A percentile compares a stretch with the other conserved stretches of the same genome.
Conservation (phyloP, 2,113 vertebrate genomes). For the Heptranchias perlo region DNA sequence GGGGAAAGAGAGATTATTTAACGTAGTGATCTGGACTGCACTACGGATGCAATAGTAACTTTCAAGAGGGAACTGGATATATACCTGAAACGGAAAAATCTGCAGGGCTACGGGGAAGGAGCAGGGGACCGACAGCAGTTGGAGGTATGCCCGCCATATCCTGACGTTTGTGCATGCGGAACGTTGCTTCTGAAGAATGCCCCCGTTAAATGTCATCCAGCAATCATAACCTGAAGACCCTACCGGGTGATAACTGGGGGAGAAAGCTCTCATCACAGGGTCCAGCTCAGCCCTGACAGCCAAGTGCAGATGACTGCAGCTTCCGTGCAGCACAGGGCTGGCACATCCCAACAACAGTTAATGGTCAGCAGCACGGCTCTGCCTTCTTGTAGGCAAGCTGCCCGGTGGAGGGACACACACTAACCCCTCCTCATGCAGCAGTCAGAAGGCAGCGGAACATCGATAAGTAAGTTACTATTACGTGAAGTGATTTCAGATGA, state of each 20-base stretch:
- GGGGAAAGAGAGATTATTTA: too few relatives aligned
- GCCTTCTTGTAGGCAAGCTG: neutral
- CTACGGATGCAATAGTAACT: too few relatives aligned
- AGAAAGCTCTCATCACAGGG: neutral
- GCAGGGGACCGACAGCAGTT: too few relatives aligned
- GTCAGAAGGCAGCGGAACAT: too few relatives aligned
- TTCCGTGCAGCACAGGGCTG: neutral
- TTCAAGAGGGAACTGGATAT: too few relatives aligned
- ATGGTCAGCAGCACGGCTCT: neutral
- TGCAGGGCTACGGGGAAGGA: too few relatives aligned
- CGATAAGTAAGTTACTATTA: neutral
- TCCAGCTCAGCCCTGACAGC: neutral
- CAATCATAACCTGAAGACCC: neutral
- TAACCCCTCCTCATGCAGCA: neutral
- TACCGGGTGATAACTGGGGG: neutral
- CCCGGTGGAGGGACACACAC: neutral
- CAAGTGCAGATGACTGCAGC: neutral
- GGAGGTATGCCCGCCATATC: neutral
- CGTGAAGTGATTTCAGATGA: neutral
- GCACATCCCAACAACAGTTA: neutral
- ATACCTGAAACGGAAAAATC: too few relatives aligned
- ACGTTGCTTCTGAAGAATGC: neutral
- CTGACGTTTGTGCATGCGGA: neutral
- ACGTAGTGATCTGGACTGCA: too few relatives aligned
- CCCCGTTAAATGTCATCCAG: neutral